Conservation (phyloP, 1,140 invertebrate species). For the Orius insidiosus region DNA sequence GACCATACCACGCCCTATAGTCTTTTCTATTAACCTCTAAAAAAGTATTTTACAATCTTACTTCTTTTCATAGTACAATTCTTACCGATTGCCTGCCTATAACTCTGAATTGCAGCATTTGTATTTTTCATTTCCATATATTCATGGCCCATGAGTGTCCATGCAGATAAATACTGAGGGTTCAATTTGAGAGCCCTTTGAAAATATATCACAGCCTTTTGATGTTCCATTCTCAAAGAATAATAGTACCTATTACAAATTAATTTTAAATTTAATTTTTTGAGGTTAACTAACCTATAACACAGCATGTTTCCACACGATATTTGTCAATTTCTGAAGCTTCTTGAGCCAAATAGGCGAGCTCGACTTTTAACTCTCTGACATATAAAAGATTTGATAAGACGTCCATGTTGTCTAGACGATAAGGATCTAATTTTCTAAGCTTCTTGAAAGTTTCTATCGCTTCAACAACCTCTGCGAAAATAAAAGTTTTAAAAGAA, state of each 20-base stretch:
- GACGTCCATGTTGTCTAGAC: constrained; percentile 88
- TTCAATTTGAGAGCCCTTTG: constrained; percentile 87
- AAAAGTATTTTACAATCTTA: constrained; percentile 19
- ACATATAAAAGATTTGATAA: constrained; percentile 95
- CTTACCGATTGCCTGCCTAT: constrained; percentile 85
- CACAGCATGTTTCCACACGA: constrained; percentile 91
- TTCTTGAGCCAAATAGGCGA: constrained; percentile 84
- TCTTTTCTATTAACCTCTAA: constrained; percentile 84
- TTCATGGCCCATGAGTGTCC: constrained; percentile 97
- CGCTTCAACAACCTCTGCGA: constrained; percentile 75
- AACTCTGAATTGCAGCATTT: constrained; percentile 91
- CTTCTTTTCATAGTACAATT: neutral
- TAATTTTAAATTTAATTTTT: neutral
- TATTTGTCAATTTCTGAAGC: constrained; percentile 93
- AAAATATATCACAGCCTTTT: constrained; percentile 93
- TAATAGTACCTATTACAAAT: constrained; percentile 74
- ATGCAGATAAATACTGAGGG: constrained; percentile 85
- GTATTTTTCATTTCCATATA: constrained; percentile 99
- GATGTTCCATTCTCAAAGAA: constrained; percentile 86
- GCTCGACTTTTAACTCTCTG: constrained; percentile 78
- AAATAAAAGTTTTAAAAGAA: constrained; percentile 15
- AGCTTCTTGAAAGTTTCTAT: constrained; percentile 68
- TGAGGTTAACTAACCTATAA: constrained; percentile 57
- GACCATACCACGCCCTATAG: constrained; percentile 95
- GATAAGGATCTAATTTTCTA: constrained; percentile 72